Conservation (phyloP, 2,797 vertebrate genomes). For the Peromyscus nudipes region DNA sequence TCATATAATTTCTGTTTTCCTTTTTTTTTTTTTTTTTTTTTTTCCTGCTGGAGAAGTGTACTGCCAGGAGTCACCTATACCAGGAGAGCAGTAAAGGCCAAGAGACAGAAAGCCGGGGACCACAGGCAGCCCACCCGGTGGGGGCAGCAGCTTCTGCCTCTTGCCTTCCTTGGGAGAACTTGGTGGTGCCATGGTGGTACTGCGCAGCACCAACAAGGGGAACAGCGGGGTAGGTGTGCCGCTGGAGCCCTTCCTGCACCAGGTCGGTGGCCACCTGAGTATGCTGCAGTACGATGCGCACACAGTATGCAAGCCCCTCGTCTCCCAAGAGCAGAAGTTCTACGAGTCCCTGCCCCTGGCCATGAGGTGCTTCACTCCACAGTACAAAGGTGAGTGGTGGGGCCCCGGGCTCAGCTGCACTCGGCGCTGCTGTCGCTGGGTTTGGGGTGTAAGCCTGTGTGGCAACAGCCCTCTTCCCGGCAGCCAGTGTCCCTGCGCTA, state of each 20-base stretch:
- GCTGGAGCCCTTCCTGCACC: conserved; percentile 89
- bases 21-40: neutral
- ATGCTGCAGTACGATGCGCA: conserved; percentile 88
- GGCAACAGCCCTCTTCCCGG: rapidly evolving
- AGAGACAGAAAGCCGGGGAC: no score
- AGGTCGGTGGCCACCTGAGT: conserved; percentile 90
- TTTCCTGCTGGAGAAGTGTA: neutral
- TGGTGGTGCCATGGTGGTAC: conserved; percentile 85
- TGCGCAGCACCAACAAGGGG: conserved; percentile 68
- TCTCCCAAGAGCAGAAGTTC: conserved; percentile 88
- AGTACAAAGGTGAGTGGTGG: conserved; percentile 88
- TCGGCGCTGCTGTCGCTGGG: neutral
- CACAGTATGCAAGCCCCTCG: conserved; percentile 90
- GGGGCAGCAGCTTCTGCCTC: neutral
- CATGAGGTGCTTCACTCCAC: conserved; percentile 89
- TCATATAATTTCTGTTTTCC: neutral
- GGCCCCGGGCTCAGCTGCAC: rapidly evolving
- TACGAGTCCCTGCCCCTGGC: conserved; percentile 88
- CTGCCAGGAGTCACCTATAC: neutral
- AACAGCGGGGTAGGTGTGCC: conserved; percentile 70
- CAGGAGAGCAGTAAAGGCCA: neutral
- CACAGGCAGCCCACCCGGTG: neutral
- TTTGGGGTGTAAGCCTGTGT: neutral
- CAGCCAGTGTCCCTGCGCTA: neutral
- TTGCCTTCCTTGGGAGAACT: rapidly evolving